Conservation (phyloP, 1,140 invertebrate genomes). For the Limonius californicus region DNA sequence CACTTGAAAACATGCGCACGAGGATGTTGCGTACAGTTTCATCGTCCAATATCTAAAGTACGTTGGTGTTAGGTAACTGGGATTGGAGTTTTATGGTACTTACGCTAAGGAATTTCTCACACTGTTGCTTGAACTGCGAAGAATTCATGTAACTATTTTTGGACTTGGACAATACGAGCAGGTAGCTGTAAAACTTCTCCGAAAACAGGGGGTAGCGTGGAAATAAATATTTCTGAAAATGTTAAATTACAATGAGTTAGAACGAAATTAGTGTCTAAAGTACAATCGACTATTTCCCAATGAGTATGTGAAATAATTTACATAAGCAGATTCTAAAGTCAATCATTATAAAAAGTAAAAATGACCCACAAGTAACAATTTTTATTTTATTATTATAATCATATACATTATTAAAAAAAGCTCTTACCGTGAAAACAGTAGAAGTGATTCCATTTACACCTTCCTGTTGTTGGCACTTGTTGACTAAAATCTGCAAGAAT, state of each 20-base stretch:
- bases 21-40: constrained; percentile 35
- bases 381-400: constrained; percentile 23
- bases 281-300: too few species aligned
- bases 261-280: too few species aligned
- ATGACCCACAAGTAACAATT: constrained; percentile 6
- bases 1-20: constrained; percentile 50
- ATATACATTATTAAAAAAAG: too few species aligned
- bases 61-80: background rate
- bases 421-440: constrained; percentile 57
- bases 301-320: too few species aligned
- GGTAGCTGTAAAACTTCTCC: constrained; percentile 60
- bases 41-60: constrained; percentile 43
- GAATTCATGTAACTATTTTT: constrained; percentile 58
- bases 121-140: constrained; percentile 63
- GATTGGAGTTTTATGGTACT: constrained; percentile 21
- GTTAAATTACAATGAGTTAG: background rate
- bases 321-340: too few species aligned
- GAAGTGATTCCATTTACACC: constrained; percentile 61
- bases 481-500: constrained; percentile 57
- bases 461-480: constrained; percentile 61
- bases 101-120: constrained; percentile 62
- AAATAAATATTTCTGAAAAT: constrained; percentile 65
- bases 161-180: constrained; percentile 57
- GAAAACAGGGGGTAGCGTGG: constrained; percentile 72
- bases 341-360: too few species aligned